A percentile compares a stretch with the other conserved stretches of the same genome.
These are phyloP conservation scores for Lagenorhynchus albirostris DNA, from an alignment of 2,113 vertebrate species.

Conservation along the genomic window DNA sequence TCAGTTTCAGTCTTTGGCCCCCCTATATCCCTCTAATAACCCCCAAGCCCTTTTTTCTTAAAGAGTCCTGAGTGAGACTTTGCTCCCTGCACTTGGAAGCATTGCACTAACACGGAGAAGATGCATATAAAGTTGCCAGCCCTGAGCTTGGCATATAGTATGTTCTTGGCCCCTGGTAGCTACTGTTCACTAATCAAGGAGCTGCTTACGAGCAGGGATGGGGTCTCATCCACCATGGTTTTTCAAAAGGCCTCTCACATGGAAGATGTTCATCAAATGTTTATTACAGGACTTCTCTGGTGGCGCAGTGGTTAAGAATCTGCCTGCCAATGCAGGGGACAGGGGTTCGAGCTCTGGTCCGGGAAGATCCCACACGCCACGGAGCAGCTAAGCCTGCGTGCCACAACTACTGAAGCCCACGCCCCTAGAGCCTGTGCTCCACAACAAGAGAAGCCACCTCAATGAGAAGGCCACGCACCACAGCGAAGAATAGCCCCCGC, in stretches of 20 bases:
- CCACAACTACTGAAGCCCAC: too few species aligned
- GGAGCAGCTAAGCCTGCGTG: too few species aligned
- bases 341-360: too few species aligned
- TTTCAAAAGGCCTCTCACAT: not conserved
- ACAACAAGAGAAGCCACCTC: too few species aligned
- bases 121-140: not conserved
- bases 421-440: too few species aligned
- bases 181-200: not conserved
- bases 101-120: not conserved
- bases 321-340: too few species aligned
- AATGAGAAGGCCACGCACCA: too few species aligned
- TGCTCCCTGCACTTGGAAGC: not conserved
- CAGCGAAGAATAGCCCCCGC: too few species aligned
- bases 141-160: not conserved
- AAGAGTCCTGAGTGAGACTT: not conserved
- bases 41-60: not conserved
- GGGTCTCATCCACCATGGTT: not conserved
- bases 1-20: not conserved
- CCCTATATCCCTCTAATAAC: not conserved
- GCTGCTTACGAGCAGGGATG: not conserved
- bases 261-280: not conserved
- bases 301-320: too few species aligned
- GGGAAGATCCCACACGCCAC: too few species aligned
- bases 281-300: not conserved
- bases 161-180: not conserved